Evolutionary conservation across 2,888 invertebrate genomes (phyloP).

Genomic region (Eupithecia dodoneata): DNA sequence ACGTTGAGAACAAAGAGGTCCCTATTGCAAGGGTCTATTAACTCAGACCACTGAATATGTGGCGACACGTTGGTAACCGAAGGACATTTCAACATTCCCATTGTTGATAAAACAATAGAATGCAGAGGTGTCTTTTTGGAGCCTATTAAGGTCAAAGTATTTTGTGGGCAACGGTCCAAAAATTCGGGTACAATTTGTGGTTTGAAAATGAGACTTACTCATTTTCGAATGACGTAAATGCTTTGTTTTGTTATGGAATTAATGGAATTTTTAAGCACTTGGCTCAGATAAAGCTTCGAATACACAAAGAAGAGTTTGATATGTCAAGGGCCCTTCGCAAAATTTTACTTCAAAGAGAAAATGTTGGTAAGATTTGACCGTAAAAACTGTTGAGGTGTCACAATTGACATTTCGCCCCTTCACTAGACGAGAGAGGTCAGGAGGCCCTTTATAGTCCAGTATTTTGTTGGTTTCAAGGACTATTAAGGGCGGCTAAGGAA

Average conservation of each 20-base stretch:
- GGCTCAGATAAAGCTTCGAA: conserved; percentile 19
- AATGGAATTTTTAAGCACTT: conserved; percentile 19
- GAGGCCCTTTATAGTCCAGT: not conserved
- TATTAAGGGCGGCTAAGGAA: not conserved
- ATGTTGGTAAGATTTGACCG: not conserved
- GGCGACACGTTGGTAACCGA: conserved; percentile 26
- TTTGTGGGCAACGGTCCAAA: conserved; percentile 40
- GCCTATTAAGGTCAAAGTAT: conserved; percentile 42
- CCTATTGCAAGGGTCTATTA: conserved; percentile 20
- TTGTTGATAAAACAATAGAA: conserved; percentile 46
- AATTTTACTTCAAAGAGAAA: conserved; percentile 6
- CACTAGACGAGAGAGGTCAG: not conserved
- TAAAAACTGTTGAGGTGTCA: conserved; percentile 6
- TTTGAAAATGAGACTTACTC: conserved; percentile 23
- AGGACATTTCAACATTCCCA: conserved; percentile 37
- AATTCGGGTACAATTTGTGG: conserved; percentile 38
- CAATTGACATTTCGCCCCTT: conserved; percentile 1
- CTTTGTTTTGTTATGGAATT: conserved; percentile 42
- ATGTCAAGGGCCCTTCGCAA: not conserved
- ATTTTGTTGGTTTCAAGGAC: not conserved
- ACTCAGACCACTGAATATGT: conserved; percentile 15
- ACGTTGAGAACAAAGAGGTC: conserved; percentile 28
- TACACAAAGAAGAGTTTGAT: not conserved
- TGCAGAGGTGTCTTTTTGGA: conserved; percentile 32
- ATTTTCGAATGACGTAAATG: conserved; percentile 35